Percentiles rank a stretch among this genome's conserved stretches.
Conservation (phyloP, 2,113 vertebrate genomes). For the Corythornis vintsioides region DNA sequence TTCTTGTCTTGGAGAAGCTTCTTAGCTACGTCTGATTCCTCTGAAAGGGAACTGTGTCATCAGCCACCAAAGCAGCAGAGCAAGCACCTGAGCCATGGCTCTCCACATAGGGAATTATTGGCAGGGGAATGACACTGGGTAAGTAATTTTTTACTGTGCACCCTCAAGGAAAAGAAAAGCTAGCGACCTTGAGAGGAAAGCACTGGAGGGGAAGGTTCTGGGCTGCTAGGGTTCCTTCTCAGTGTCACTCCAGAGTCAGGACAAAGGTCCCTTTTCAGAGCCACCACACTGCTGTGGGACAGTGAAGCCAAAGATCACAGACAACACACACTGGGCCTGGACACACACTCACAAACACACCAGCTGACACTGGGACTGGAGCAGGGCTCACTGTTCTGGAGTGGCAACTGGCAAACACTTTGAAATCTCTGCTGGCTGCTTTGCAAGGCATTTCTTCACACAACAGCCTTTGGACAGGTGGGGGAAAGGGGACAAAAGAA, state of each 20-base stretch:
- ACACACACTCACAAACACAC: neutral
- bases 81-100: neutral
- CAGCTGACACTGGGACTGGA: neutral
- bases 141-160: neutral
- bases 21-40: neutral
- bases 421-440: conserved; percentile 30
- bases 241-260: neutral
- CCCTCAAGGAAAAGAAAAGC: neutral
- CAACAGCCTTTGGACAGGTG: conserved; percentile 1
- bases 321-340: neutral
- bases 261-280: neutral
- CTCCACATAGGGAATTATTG: neutral
- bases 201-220: neutral
- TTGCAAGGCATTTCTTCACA: conserved; percentile 56
- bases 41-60: neutral
- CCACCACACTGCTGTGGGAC: neutral
- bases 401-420: neutral
- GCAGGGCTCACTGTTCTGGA: neutral
- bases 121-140: neutral
- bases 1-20: neutral
- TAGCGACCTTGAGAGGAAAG: neutral
- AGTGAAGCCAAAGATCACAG: neutral
- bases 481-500: neutral
- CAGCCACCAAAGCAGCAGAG: neutral
- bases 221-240: neutral